These are phyloP conservation scores for Harpalus rufipes DNA, from an alignment of 2,888 invertebrate genomes.

Conservation along the genomic window DNA sequence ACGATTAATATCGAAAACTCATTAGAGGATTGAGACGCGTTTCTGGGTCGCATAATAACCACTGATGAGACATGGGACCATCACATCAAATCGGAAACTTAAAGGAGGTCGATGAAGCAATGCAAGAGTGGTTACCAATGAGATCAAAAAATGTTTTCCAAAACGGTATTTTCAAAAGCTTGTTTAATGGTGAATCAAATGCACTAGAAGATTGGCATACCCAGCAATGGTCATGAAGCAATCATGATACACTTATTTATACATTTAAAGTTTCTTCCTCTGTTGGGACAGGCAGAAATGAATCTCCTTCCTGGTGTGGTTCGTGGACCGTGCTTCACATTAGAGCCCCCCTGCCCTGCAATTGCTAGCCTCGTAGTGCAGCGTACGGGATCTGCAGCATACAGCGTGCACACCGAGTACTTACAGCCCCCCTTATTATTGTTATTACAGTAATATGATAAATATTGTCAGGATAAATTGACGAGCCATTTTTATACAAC, in stretches of 20 bases:
- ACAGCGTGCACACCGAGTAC: conserved; percentile 3
- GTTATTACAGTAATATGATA: conserved; percentile 52
- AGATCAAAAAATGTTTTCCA: too few species aligned
- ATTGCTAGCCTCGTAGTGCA: background rate
- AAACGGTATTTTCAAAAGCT: too few species aligned
- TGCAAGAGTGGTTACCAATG: too few species aligned
- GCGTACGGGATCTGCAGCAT: background rate
- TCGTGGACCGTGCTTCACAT: conserved; percentile 39
- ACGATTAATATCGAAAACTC: too few species aligned
- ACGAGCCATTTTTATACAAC: conserved; percentile 9
- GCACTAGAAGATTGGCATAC: too few species aligned
- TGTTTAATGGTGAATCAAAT: too few species aligned
- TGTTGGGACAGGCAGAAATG: background rate
- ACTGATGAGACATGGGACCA: too few species aligned
- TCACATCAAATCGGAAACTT: too few species aligned
- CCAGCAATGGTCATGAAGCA: too few species aligned
- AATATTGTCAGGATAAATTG: conserved; percentile 45
- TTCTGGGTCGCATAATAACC: too few species aligned
- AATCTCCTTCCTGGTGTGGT: conserved; percentile 20
- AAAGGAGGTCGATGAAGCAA: too few species aligned
- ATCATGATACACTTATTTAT: background rate
- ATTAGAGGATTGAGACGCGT: too few species aligned
- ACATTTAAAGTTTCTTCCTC: background rate
- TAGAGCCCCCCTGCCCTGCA: background rate
- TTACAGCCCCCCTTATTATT: conserved; percentile 33